Percentiles rank a stretch among this genome's conserved stretches.
phyloP scores from a whole-genome alignment of 2,888 invertebrate genomes.

The Chironomus riparius region DNA sequence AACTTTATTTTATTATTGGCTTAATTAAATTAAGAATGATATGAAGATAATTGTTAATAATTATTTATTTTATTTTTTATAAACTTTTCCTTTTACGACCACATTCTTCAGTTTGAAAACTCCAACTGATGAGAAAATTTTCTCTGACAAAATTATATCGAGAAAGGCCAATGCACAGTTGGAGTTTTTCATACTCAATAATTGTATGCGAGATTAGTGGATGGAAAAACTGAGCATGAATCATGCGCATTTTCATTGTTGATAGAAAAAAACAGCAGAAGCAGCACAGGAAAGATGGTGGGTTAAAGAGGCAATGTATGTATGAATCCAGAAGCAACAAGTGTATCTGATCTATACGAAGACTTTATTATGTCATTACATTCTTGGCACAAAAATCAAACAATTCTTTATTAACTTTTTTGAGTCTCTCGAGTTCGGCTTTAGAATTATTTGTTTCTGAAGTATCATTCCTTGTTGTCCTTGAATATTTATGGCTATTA shows the following conservation, averaged over 20 bases:
- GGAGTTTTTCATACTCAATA: not conserved
- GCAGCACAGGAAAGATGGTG: not conserved
- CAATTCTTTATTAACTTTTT: slow-evolving; percentile 50
- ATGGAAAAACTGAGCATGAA: not conserved
- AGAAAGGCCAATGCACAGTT: not conserved
- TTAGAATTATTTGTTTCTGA: slow-evolving; percentile 35
- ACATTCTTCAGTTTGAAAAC: not conserved
- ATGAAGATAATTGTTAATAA: too few relatives aligned
- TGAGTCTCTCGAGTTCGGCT: slow-evolving; percentile 47
- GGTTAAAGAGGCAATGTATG: not conserved
- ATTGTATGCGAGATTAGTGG: not conserved
- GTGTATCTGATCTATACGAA: not conserved
- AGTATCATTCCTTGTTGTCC: slow-evolving; percentile 29
- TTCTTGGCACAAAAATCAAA: slow-evolving; percentile 48
- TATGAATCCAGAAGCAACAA: not conserved
- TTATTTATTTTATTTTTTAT: not conserved
- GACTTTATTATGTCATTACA: slow-evolving; percentile 34
- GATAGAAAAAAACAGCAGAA: not conserved
- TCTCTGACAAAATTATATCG: not conserved
- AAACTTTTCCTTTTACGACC: not conserved
- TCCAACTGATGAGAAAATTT: slow-evolving; percentile 9
- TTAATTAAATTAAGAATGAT: too few relatives aligned
- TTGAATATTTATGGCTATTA: too few relatives aligned
- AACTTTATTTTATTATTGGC: too few relatives aligned
- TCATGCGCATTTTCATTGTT: slow-evolving; percentile 15